Conservation (phyloP, 2,113 vertebrate species). For the Boulengeromyrus knoepffleri region DNA sequence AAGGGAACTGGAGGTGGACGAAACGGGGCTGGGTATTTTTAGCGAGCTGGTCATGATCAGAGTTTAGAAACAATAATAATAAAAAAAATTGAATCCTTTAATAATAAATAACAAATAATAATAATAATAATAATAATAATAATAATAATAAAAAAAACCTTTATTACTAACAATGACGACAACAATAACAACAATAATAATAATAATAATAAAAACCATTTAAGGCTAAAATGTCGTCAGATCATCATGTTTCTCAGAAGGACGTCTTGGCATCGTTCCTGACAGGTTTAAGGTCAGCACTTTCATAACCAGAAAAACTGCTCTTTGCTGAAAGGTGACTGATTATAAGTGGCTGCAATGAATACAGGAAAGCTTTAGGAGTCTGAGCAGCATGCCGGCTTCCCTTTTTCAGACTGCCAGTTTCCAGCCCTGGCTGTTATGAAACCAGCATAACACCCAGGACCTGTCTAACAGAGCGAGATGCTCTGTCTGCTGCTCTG, state of each 20-base stretch:
- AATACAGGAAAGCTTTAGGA: background rate
- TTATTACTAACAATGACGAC: background rate
- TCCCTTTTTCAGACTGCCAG: background rate
- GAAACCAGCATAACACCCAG: slow-evolving; percentile 13
- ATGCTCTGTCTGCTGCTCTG: background rate
- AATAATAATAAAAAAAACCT: background rate
- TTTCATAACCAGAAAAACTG: background rate
- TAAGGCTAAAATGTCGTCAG: background rate
- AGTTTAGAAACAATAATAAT: slow-evolving; percentile 13
- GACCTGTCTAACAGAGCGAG: slow-evolving; percentile 22
- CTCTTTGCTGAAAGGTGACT: background rate
- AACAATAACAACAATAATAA: background rate
- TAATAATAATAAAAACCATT: background rate
- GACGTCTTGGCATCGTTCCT: background rate
- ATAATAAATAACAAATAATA: background rate
- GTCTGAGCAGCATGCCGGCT: background rate
- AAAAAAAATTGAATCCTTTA: background rate
- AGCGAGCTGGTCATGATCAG: slow-evolving; percentile 66
- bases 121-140: background rate
- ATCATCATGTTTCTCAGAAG: background rate
- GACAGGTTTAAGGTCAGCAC: background rate
- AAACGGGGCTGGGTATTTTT: background rate
- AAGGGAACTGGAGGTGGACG: background rate
- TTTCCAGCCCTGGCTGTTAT: slow-evolving; percentile 11
- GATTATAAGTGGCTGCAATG: background rate